phyloP scores from a whole-genome alignment of 2,888 invertebrate genomes.

The Amphimallon solstitiale region DNA sequence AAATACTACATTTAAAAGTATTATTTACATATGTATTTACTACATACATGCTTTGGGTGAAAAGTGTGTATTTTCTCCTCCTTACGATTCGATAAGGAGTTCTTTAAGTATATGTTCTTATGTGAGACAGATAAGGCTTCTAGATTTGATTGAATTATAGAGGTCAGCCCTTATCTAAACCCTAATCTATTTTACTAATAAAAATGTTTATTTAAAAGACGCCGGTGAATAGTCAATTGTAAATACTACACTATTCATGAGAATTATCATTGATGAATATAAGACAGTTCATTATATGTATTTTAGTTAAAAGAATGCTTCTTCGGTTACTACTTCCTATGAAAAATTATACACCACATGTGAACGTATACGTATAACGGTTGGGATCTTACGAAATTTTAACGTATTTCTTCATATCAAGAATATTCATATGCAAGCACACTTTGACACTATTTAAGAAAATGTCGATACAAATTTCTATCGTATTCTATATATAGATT shows the following conservation, averaged over 20 bases:
- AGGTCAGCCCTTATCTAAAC: conserved; percentile 32
- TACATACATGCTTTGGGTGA: no score
- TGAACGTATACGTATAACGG: no score
- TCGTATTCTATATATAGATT: no score
- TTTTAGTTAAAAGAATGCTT: background rate
- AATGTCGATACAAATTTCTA: no score
- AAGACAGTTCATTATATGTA: background rate
- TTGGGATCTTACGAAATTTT: no score
- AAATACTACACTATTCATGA: conserved; percentile 7
- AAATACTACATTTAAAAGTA: no score
- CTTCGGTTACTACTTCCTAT: no score
- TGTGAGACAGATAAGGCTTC: conserved; percentile 7
- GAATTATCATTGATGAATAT: background rate
- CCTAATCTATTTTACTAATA: conserved; percentile 36
- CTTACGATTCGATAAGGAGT: background rate
- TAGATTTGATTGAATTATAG: conserved; percentile 35
- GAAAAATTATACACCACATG: no score
- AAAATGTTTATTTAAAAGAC: conserved; percentile 35
- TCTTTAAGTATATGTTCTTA: background rate
- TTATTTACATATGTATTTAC: no score
- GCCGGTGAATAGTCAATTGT: conserved; percentile 26
- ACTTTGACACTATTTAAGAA: no score
- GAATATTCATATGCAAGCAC: no score
- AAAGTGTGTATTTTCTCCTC: background rate
- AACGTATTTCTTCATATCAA: no score